Evolutionary conservation across 2,888 invertebrate species (phyloP).

Genomic region (Lasioglossum oenotherae): DNA sequence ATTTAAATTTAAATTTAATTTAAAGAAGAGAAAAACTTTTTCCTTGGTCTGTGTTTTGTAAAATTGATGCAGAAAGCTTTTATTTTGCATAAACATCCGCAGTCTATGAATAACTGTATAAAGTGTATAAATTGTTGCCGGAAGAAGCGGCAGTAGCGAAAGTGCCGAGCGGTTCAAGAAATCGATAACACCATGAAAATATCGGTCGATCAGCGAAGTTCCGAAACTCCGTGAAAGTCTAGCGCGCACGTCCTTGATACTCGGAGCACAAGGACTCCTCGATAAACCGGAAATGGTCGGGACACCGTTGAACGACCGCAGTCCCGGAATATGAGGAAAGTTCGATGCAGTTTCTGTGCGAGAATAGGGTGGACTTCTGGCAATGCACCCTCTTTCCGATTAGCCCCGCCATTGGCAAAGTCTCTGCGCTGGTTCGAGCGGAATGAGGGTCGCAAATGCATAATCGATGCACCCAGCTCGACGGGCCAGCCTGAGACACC

Average conservation of each 20-base stretch:
- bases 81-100: no score
- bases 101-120: not conserved
- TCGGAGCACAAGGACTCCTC: conserved; percentile 17
- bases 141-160: not conserved
- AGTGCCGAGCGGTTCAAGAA: not conserved
- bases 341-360: conserved; percentile 31
- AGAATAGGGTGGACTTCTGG: conserved; percentile 16
- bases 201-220: not conserved
- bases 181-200: not conserved
- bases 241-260: conserved; percentile 18
- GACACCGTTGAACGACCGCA: conserved; percentile 36
- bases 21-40: no score
- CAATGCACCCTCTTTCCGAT: conserved; percentile 45
- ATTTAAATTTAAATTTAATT: no score
- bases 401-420: conserved; percentile 65
- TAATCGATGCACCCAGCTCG: conserved; percentile 78
- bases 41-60: no score
- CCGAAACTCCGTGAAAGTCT: not conserved
- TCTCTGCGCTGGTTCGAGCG: conserved; percentile 54
- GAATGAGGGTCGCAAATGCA: conserved; percentile 75
- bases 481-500: conserved; percentile 45
- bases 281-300: conserved; percentile 38
- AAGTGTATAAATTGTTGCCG: not conserved
- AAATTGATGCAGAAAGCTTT: no score
- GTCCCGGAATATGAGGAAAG: conserved; percentile 18